phyloP scores from a whole-genome alignment of 2,797 vertebrate species.

The Eidolon dupreanum region DNA sequence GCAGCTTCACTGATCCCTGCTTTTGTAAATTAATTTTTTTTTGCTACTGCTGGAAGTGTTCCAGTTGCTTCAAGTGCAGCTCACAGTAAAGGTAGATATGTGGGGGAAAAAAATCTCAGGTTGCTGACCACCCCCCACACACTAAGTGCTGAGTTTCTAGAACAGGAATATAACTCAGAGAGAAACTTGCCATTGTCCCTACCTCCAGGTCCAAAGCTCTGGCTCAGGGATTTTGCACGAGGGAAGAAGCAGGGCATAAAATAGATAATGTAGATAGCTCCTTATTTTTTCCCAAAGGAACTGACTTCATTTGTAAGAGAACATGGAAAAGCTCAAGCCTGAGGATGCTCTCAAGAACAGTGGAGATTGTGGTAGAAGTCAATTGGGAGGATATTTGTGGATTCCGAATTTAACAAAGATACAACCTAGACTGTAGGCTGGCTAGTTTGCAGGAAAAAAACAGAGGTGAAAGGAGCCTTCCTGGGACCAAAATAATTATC shows the following conservation, averaged over 20 bases:
- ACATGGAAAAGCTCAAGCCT: background rate
- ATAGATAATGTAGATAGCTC: background rate
- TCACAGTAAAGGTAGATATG: too few relatives aligned
- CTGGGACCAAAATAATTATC: background rate
- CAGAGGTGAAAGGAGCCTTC: background rate
- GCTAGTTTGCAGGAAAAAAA: background rate
- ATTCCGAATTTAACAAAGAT: background rate
- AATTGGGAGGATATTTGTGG: background rate
- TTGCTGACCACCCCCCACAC: background rate
- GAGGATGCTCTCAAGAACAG: background rate
- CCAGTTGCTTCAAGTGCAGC: too few relatives aligned
- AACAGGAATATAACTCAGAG: background rate
- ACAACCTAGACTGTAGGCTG: background rate
- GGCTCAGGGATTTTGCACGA: background rate
- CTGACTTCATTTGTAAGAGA: background rate
- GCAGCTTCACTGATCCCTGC: too few relatives aligned
- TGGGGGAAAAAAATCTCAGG: too few relatives aligned
- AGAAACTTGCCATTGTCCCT: background rate
- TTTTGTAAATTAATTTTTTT: too few relatives aligned
- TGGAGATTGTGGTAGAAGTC: background rate
- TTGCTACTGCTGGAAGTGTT: too few relatives aligned
- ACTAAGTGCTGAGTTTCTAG: background rate
- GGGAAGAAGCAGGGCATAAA: background rate
- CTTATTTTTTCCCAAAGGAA: background rate
- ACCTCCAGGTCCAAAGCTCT: background rate